A percentile compares a stretch with the other conserved stretches of the same genome.
These are phyloP conservation scores for Bombus pyrosoma DNA, from an alignment of 1,140 invertebrate species.

Conservation along the genomic window DNA sequence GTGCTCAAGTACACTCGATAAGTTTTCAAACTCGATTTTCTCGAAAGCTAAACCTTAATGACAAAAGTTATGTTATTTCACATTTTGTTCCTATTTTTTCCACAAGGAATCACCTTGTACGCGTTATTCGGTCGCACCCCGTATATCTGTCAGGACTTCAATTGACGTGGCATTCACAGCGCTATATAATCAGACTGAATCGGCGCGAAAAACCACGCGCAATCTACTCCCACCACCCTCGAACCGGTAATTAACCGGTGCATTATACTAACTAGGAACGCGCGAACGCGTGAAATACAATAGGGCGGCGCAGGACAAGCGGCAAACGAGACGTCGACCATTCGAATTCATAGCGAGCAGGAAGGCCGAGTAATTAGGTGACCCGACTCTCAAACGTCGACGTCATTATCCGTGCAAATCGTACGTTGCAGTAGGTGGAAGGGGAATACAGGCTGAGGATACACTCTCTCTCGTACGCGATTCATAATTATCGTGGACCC, in stretches of 20 bases:
- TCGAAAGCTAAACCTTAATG: too few species aligned
- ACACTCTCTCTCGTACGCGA: background rate
- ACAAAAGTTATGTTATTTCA: too few species aligned
- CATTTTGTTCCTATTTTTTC: too few species aligned
- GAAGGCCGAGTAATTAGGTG: slow-evolving; percentile 31
- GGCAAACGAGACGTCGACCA: slow-evolving; percentile 10
- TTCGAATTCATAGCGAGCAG: background rate
- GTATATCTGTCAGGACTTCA: background rate
- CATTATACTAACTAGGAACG: slow-evolving; percentile 14
- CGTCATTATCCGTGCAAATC: slow-evolving; percentile 22
- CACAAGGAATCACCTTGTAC: too few species aligned
- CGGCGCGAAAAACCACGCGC: too few species aligned
- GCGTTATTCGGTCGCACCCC: too few species aligned
- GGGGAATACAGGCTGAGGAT: background rate
- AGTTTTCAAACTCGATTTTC: too few species aligned
- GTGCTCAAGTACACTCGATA: too few species aligned
- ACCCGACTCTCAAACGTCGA: slow-evolving; percentile 22
- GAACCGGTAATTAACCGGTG: slow-evolving; percentile 22
- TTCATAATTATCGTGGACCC: slow-evolving; percentile 27
- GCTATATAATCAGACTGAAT: background rate
- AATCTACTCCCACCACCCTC: too few species aligned
- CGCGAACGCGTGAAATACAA: slow-evolving; percentile 20
- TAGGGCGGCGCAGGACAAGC: background rate
- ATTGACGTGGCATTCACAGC: background rate
- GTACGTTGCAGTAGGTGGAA: background rate